A percentile compares a stretch with the other conserved stretches of the same genome.
These are phyloP conservation scores for Stictocephala bisonia DNA, from an alignment of 2,888 invertebrate genomes.

Conservation along the genomic window DNA sequence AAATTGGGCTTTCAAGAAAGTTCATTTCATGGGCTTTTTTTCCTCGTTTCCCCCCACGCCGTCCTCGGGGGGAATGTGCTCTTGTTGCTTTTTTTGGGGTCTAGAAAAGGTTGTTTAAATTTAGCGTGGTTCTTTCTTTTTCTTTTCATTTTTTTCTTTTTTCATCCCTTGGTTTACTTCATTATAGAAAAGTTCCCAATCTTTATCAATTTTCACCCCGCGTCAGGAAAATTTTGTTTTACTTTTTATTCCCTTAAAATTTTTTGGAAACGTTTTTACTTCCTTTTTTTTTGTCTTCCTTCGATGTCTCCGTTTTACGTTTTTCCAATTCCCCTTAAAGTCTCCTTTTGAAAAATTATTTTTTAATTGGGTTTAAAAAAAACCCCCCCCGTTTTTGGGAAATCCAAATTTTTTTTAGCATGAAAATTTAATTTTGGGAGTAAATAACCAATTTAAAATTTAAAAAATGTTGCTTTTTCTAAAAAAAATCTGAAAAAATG, in stretches of 20 bases:
- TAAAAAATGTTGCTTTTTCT: too few species aligned
- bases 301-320: conserved; percentile 37
- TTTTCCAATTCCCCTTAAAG: conserved; percentile 41
- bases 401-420: too few species aligned
- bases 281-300: conserved; percentile 63
- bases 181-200: neutral
- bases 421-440: too few species aligned
- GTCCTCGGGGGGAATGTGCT: neutral
- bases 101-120: neutral
- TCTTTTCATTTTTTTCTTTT: conserved; percentile 13
- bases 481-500: too few species aligned
- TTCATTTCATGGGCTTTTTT: too few species aligned
- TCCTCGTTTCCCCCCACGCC: conserved; percentile 10
- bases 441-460: too few species aligned
- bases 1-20: too few species aligned
- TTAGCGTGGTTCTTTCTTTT: neutral
- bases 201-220: conserved; percentile 21
- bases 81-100: neutral
- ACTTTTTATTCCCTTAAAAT: conserved; percentile 19
- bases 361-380: too few species aligned
- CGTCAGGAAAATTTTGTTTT: neutral
- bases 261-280: conserved; percentile 65
- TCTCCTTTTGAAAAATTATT: too few species aligned
- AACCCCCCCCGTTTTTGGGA: too few species aligned
- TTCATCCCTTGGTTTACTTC: neutral